Evolutionary conservation across 92 coral and sea anemone species (phyloP).

Genomic region (Zoanthus sansibaricus): DNA sequence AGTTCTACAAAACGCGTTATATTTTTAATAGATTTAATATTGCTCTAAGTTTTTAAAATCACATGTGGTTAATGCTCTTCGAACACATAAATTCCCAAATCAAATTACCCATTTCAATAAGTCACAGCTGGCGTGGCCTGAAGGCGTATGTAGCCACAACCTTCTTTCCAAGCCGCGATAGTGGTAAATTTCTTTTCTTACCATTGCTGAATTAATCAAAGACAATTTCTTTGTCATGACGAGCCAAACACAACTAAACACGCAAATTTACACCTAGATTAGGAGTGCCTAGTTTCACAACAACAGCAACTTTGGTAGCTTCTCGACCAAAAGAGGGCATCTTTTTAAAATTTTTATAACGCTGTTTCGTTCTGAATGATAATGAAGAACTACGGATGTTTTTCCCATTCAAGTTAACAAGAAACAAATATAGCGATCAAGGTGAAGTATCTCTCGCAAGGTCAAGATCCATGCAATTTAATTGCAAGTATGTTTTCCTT

Average conservation of each 20-base stretch:
- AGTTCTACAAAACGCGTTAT: background rate
- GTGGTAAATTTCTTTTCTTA: background rate
- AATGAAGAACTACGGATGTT: background rate
- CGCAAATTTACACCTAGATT: constrained; percentile 21
- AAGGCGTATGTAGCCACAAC: constrained; percentile 30
- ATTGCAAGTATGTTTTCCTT: constrained; percentile 6
- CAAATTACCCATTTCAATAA: background rate
- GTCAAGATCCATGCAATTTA: constrained; percentile 19
- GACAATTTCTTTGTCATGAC: constrained; percentile 14
- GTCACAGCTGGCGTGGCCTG: constrained; percentile 2
- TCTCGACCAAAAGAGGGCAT: background rate
- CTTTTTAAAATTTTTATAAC: background rate
- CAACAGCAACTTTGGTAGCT: background rate
- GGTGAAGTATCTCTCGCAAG: constrained; percentile 1
- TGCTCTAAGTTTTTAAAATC: background rate
- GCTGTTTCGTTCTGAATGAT: background rate
- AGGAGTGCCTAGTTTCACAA: background rate
- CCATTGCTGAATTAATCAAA: constrained; percentile 30
- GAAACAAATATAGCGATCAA: constrained; percentile 28
- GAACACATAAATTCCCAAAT: background rate
- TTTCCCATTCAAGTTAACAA: constrained; percentile 24
- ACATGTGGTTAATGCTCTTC: constrained; percentile 16
- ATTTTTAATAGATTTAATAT: background rate
- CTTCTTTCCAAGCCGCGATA: background rate
- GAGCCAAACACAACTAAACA: constrained; percentile 3